Evolutionary conservation across 1,140 invertebrate genomes (phyloP), one percentile per base, ranked within the genome.

Genomic region (Halictus rubicundus): DNA sequence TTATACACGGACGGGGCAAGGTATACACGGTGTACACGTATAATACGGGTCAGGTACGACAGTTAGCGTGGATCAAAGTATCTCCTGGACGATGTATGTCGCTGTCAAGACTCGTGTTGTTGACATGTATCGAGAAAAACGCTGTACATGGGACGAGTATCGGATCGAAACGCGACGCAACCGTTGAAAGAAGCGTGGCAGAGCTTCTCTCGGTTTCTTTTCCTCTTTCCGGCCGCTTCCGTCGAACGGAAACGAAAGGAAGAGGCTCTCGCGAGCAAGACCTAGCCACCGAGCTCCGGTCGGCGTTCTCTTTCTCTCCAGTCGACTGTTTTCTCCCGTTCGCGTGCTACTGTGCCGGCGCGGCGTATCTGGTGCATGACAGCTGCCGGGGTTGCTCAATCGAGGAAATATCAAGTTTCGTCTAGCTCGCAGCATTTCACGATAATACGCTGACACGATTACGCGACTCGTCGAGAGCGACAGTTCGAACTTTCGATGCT

Each of bases 371-470:
- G 76, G 88, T 84, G 86, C 86, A 83, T 87, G 90, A 91, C 90
- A 91, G 88, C 87, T 90, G 88, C 80, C 82, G 75, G 82, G 83
- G 82, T 89, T 89, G 85, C 88, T 89, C 86, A 87, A 92, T 91
- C 87, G 86, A 89, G 87, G 85, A 90, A 91, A 90, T 92, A 91
- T 91, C 88, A 70, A 73, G 85, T 91, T 91, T 89, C 90, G 73
- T 75, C 54, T 78, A 81, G 73, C 54, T 49, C 57, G 37, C 37
- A 59, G 37, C 68, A 69, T 77, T 81, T 85, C 83, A 54, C 79
- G 82, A 84, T 85, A 84, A 73, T 76, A 71, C 68, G 46, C 37
- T 42, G 49, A 66, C 39, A 59, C 42, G 60, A 39, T 81, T 84
- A 81, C 52, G 78, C 72, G 68, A 84, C 61, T 57, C 66, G 66